A percentile compares a stretch with the other conserved stretches of the same genome.
Evolutionary conservation across 2,113 vertebrate genomes (phyloP).

Genomic region (Mirza zaza): DNA sequence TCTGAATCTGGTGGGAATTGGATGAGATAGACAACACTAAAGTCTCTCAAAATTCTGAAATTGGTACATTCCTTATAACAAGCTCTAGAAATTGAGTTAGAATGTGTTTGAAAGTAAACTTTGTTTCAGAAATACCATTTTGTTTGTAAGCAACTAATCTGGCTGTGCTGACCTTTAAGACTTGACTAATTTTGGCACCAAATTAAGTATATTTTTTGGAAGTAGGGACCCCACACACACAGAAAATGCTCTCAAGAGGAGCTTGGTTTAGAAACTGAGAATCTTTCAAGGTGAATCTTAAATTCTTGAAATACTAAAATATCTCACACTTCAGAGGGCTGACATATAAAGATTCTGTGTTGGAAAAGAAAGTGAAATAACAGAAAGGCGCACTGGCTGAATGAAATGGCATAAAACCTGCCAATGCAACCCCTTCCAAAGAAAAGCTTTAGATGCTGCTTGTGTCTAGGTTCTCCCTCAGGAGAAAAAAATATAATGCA

Average conservation of each 20-base stretch:
- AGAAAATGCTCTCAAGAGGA: background rate
- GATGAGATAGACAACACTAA: background rate
- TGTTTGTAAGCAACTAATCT: background rate
- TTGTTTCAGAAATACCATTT: background rate
- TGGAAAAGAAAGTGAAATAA: conserved; percentile 23
- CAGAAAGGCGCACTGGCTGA: background rate
- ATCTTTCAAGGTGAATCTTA: background rate
- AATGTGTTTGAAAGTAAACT: conserved; percentile 6
- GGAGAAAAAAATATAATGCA: background rate
- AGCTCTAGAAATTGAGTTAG: background rate
- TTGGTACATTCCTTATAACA: background rate
- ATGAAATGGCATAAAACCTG: background rate
- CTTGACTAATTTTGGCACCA: background rate
- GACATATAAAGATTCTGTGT: background rate
- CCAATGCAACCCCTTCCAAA: background rate
- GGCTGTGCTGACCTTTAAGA: background rate
- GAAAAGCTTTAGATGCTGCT: background rate
- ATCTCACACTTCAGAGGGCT: conserved; percentile 9
- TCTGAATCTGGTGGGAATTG: background rate
- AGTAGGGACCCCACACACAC: background rate
- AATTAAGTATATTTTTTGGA: conserved; percentile 11
- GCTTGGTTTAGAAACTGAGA: background rate
- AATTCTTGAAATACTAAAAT: conserved; percentile 2
- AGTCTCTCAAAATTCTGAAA: background rate
- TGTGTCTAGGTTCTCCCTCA: background rate